Evolutionary conservation across 2,888 invertebrate species (phyloP).

Genomic region (Aphidoletes aphidimyza): DNA sequence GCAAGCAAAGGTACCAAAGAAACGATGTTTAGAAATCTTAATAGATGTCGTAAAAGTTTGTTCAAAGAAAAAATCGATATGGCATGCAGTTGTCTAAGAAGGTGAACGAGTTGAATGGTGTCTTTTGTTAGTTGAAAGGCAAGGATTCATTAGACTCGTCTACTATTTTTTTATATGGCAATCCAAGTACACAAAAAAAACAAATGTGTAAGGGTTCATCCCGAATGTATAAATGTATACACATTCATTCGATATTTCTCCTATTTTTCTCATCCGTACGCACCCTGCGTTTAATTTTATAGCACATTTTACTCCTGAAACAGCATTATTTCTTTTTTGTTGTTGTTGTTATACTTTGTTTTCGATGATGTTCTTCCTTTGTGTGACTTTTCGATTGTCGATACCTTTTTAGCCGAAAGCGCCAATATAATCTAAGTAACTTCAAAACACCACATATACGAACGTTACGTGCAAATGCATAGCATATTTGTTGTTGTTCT

Average conservation of each 20-base stretch:
- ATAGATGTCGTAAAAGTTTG: conserved; percentile 54
- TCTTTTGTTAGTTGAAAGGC: conserved; percentile 18
- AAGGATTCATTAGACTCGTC: neutral
- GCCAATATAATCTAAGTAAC: conserved; percentile 12
- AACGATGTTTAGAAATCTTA: neutral
- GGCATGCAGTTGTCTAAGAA: conserved; percentile 14
- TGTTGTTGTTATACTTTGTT: neutral
- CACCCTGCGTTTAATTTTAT: conserved; percentile 50
- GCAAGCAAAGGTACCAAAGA: neutral
- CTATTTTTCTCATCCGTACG: neutral
- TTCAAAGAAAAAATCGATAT: neutral
- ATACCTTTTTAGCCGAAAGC: conserved; percentile 14
- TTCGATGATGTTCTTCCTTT: neutral
- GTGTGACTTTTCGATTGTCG: conserved; percentile 9
- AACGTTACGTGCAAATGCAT: conserved; percentile 3
- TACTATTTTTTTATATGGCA: conserved; percentile 1
- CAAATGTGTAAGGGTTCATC: conserved; percentile 32
- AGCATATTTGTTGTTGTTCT: neutral
- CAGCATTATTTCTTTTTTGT: conserved; percentile 13
- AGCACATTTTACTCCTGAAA: neutral
- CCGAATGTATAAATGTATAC: neutral
- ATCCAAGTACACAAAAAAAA: neutral
- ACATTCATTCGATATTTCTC: conserved; percentile 28
- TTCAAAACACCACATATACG: conserved; percentile 22
- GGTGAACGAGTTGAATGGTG: neutral